Base-by-base conservation (phyloP, 2,797 vertebrate genomes). In the Oceanodroma leucorhoa region DNA sequence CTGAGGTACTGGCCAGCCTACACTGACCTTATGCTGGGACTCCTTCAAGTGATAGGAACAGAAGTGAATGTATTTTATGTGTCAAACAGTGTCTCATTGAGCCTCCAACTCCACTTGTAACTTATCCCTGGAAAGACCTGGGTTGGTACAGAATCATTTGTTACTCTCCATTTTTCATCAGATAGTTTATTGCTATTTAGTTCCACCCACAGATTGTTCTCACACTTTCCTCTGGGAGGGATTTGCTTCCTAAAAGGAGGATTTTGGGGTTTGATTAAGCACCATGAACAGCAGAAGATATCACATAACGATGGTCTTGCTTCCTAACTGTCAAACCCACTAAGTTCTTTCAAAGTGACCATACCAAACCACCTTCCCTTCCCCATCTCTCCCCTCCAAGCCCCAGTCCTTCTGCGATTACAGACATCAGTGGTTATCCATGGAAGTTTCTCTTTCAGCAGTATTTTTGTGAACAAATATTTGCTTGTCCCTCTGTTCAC, bases 391-490 rank as follows among this genome's bases (percentile, higher is more conserved):
- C 9, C 6, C 26, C 67, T 2, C 3, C 34, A 57, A 60, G 41
- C 15, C 32, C 53, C 57, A 69, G 11, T 20, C 43, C 62, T 89
- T 64, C 64, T 72, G 53, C 57, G 91, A 34, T 51, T 85, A 46
- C 61, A 40, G 24, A 55, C 55, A 38, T 46, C 76, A 78, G 89
- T 46, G 83, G 80, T 78, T 94, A 83, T 70, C 77, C 45, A 57
- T 91, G 72, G 89, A 89, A 90, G 61, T 90, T 80, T 94, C 89
- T 81, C 85, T 89, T 95, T 70, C 89, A 86, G 78, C 51, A 93
- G 43, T 51, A 84, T 91, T 95, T 95, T 83, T 78, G 69, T 91
- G 95, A 94, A 95, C 64, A 97, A 93, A 94, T 72, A 88, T 81
- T 94, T 96, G 54, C 84, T 94, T 94, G 86, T 94, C 77, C 85